Conservation (phyloP, 2,113 vertebrate genomes). For the Anhinga anhinga region DNA sequence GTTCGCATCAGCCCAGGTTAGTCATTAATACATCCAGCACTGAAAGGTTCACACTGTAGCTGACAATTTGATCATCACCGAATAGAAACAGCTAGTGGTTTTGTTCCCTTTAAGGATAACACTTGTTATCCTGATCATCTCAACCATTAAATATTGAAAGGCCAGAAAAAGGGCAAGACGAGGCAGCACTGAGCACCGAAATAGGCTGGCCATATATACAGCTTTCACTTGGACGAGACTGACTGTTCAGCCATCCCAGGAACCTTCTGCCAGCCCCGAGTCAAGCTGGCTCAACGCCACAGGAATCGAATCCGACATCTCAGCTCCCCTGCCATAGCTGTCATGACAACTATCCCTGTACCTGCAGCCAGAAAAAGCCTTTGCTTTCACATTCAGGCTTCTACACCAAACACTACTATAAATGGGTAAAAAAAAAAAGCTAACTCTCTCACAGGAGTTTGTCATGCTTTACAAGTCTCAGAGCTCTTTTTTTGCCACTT, state of each 20-base stretch:
- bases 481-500: neutral
- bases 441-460: neutral
- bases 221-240: neutral
- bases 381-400: neutral
- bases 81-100: neutral
- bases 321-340: neutral
- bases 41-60: fast-evolving
- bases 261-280: neutral
- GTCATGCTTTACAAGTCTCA: neutral
- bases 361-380: neutral
- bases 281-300: neutral
- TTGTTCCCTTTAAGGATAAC: neutral
- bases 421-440: neutral
- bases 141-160: neutral
- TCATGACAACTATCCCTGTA: neutral
- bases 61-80: neutral
- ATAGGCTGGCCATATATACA: neutral
- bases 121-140: neutral
- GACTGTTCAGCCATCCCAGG: neutral
- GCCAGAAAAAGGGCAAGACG: neutral
- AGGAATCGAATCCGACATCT: neutral
- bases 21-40: neutral
- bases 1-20: neutral
- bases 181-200: neutral
- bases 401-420: neutral